These are phyloP conservation scores for Nymphalis polychloros DNA, from an alignment of 2,888 invertebrate species.

Conservation along the genomic window DNA sequence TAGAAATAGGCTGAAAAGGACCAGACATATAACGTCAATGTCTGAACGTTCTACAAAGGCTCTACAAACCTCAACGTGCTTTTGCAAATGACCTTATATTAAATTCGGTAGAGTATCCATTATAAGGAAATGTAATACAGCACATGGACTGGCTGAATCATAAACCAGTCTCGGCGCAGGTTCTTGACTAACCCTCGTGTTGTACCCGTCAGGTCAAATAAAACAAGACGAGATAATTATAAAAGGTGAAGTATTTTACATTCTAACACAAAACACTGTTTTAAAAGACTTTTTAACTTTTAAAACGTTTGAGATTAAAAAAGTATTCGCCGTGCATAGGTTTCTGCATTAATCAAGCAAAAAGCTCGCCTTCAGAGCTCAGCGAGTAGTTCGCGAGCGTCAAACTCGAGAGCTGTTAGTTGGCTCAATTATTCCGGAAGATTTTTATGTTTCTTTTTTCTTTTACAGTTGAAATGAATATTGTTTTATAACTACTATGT, in stretches of 20 bases:
- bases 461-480: background rate
- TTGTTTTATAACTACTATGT: background rate
- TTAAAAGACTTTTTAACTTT: background rate
- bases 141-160: too few relatives aligned
- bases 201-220: background rate
- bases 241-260: slow-evolving; percentile 1
- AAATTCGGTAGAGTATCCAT: too few relatives aligned
- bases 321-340: slow-evolving; percentile 6
- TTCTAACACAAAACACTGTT: background rate
- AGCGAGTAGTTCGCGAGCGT: background rate
- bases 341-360: slow-evolving; percentile 12
- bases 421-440: slow-evolving; percentile 3
- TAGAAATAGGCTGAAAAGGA: too few relatives aligned
- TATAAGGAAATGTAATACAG: too few relatives aligned
- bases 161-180: too few relatives aligned
- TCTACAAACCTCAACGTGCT: too few relatives aligned
- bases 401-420: background rate
- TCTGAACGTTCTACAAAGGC: too few relatives aligned
- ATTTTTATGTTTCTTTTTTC: background rate
- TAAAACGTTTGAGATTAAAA: slow-evolving; percentile 12
- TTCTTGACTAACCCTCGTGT: background rate
- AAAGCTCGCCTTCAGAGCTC: background rate
- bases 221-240: background rate
- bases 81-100: too few relatives aligned
- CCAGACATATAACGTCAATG: too few relatives aligned